Evolutionary conservation across 2,888 invertebrate genomes (phyloP).

Genomic region (Scaptomyza parva): DNA sequence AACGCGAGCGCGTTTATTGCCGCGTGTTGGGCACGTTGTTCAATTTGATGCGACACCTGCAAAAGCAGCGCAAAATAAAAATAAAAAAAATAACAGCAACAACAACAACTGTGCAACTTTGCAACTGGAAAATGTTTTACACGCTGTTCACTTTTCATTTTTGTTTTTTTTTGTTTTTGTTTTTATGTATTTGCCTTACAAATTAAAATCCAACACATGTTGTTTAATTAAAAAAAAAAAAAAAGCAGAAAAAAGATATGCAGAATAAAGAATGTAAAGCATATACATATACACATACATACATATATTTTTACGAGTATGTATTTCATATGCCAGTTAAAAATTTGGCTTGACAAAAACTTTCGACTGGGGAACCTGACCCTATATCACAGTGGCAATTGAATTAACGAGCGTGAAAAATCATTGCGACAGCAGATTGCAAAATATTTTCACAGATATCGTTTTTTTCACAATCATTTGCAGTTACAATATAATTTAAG

Average conservation of each 20-base stretch:
- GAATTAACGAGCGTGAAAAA: conserved; percentile 75
- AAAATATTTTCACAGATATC: conserved; percentile 47
- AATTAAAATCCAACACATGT: conserved; percentile 77
- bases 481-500: neutral
- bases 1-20: conserved; percentile 65
- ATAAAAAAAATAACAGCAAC: neutral
- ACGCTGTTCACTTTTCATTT: conserved; percentile 45
- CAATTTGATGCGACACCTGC: conserved; percentile 74
- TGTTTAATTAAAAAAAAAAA: conserved; percentile 67
- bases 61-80: conserved; percentile 40
- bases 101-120: conserved; percentile 11
- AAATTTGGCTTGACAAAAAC: conserved; percentile 30
- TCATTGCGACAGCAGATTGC: conserved; percentile 68
- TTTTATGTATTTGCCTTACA: conserved; percentile 70
- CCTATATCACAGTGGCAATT: conserved; percentile 45
- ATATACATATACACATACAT: too few relatives aligned
- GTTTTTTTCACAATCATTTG: neutral
- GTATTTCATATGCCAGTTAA: conserved; percentile 14
- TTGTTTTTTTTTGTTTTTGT: conserved; percentile 24
- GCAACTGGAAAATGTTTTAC: conserved; percentile 65
- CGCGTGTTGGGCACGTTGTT: conserved; percentile 68
- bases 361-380: conserved; percentile 6
- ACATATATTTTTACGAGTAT: conserved; percentile 9
- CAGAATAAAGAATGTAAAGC: too few relatives aligned
- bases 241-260: neutral